Evolutionary conservation across 2,888 invertebrate genomes (phyloP).

Genomic region (Drosophila pseudotalamancana): DNA sequence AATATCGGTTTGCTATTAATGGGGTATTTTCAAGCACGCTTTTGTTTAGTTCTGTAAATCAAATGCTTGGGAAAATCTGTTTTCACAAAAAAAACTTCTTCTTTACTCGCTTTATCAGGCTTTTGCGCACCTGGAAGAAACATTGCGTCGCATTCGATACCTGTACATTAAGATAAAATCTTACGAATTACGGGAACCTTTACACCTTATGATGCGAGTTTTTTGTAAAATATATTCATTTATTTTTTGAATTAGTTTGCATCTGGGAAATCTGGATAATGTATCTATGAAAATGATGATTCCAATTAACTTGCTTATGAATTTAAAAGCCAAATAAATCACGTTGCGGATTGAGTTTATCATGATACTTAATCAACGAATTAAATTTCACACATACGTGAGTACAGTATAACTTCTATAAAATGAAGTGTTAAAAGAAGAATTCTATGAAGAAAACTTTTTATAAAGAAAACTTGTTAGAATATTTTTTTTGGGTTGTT

Average conservation of each 20-base stretch:
- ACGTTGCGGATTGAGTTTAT: not conserved
- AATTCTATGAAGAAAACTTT: not conserved
- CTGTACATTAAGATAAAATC: conserved; percentile 7
- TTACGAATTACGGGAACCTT: conserved; percentile 16
- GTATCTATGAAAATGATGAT: conserved; percentile 12
- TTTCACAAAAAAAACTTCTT: not conserved
- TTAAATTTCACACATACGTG: not conserved
- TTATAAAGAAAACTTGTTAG: no score
- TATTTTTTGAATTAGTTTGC: conserved; percentile 1
- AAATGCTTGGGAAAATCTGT: conserved; percentile 2
- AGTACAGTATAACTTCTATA: not conserved
- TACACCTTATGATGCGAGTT: not conserved
- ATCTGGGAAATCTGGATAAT: conserved; percentile 40
- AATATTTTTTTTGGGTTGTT: no score
- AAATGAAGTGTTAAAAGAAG: not conserved
- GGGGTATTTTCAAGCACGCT: not conserved
- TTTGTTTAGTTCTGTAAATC: not conserved
- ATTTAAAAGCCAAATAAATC: not conserved
- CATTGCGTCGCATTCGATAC: conserved; percentile 9
- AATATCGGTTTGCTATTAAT: no score
- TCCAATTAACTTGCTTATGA: conserved; percentile 15
- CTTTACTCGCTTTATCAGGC: conserved; percentile 15
- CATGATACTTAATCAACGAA: not conserved
- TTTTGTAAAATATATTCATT: not conserved
- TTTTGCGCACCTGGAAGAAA: not conserved